Conservation (phyloP, 2,797 vertebrate genomes). For the Aythya fuligula region DNA sequence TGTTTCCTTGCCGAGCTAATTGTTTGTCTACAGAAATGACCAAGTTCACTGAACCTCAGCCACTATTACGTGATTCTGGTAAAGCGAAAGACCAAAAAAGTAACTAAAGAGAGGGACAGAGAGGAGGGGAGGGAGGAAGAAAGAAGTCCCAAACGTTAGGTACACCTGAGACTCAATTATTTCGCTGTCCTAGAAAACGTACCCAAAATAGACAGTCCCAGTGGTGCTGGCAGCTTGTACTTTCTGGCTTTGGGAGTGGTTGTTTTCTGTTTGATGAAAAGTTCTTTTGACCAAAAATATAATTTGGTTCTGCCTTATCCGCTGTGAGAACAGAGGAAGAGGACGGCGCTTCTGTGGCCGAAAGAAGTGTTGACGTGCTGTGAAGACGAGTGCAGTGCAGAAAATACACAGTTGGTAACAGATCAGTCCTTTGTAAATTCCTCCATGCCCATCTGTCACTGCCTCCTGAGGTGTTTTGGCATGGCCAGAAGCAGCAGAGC, state of each 20-base stretch:
- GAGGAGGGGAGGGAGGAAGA: rapidly evolving
- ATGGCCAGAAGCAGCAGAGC: background rate
- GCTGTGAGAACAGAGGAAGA: rapidly evolving
- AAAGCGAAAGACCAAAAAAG: background rate
- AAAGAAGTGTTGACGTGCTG: rapidly evolving
- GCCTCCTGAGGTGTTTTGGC: background rate
- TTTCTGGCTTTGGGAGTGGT: background rate
- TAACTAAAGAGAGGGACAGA: background rate
- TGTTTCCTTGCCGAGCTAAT: background rate
- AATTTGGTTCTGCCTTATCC: background rate
- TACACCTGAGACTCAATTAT: background rate
- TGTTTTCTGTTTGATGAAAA: background rate
- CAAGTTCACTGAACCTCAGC: background rate
- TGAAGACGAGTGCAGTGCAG: background rate
- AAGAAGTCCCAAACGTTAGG: background rate
- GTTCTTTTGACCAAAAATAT: background rate
- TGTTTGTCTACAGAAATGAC: background rate
- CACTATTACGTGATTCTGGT: background rate
- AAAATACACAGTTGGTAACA: background rate
- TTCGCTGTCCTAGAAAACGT: background rate
- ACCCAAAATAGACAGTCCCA: background rate
- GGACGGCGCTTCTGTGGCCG: background rate
- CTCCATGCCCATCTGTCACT: background rate
- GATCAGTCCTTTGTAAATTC: background rate
- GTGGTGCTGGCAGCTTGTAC: background rate